A percentile compares a stretch with the other conserved stretches of the same genome.
These are phyloP conservation scores for Polyodon spathula DNA, from an alignment of 2,113 vertebrate genomes.

Conservation along the genomic window DNA sequence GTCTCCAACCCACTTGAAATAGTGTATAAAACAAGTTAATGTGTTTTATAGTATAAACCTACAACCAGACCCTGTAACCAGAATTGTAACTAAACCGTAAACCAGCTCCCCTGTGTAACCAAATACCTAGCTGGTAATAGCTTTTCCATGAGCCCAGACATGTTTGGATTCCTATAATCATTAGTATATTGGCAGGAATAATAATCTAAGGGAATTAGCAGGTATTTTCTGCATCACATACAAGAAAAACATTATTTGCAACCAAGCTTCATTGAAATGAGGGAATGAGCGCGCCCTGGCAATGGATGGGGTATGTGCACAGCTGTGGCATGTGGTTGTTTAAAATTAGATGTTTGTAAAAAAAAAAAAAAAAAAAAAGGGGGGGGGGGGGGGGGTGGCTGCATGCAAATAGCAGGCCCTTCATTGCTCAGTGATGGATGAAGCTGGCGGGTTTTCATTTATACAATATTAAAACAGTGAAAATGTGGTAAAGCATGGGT, in stretches of 20 bases:
- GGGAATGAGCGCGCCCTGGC: neutral
- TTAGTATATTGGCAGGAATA: conserved; percentile 1
- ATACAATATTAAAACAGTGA: no score
- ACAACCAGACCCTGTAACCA: no score
- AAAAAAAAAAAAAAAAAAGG: neutral
- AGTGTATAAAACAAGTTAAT: no score
- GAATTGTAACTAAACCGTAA: neutral
- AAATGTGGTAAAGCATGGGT: no score
- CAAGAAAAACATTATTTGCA: conserved; percentile 7
- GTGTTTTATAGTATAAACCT: no score
- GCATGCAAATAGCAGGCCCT: neutral
- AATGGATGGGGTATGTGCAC: neutral
- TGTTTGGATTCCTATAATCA: conserved; percentile 9
- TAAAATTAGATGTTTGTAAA: neutral
- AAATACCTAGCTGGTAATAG: neutral
- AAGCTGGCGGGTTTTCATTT: no score
- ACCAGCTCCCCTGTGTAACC: conserved; percentile 12
- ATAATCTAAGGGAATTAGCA: neutral
- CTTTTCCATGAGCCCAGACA: neutral
- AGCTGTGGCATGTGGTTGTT: neutral
- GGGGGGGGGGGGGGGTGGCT: neutral
- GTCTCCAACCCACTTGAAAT: no score
- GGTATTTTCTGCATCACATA: conserved; percentile 7
- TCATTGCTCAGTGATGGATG: neutral
- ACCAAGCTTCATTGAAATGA: neutral